phyloP scores from a whole-genome alignment of 2,113 vertebrate genomes.

The Bubo bubo region DNA sequence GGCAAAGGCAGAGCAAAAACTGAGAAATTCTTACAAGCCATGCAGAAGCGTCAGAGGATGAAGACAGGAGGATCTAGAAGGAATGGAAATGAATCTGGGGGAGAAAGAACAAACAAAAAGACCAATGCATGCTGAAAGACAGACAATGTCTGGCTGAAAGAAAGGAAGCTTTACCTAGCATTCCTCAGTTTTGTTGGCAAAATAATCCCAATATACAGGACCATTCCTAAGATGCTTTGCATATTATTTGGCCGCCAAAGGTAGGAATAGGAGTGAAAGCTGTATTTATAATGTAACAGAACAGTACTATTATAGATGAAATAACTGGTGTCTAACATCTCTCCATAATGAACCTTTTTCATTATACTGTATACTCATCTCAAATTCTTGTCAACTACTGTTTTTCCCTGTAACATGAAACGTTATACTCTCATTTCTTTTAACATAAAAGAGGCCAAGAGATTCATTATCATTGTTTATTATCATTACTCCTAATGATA shows the following conservation, averaged over 20 bases:
- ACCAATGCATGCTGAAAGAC: not conserved
- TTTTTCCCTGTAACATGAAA: not conserved
- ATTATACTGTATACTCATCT: not conserved
- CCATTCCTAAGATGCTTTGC: not conserved
- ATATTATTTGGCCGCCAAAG: not conserved
- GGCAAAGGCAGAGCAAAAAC: not conserved
- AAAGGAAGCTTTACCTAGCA: not conserved
- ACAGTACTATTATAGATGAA: not conserved
- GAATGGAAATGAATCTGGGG: not conserved
- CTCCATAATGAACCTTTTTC: not conserved
- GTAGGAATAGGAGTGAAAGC: not conserved
- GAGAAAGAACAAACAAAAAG: not conserved
- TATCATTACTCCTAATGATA: slow-evolving; percentile 39
- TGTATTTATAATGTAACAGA: not conserved
- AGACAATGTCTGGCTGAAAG: not conserved
- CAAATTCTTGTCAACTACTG: not conserved
- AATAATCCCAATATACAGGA: not conserved
- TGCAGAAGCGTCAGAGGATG: not conserved
- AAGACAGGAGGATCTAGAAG: not conserved
- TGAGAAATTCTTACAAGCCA: not conserved
- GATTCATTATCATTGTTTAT: slow-evolving; percentile 35
- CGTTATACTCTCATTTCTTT: not conserved
- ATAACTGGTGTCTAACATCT: not conserved
- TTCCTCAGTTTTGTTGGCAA: not conserved
- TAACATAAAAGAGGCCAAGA: slow-evolving; percentile 26